These are phyloP conservation scores for Orestias chungarensis DNA, from an alignment of 2,797 vertebrate species.

Conservation along the genomic window DNA sequence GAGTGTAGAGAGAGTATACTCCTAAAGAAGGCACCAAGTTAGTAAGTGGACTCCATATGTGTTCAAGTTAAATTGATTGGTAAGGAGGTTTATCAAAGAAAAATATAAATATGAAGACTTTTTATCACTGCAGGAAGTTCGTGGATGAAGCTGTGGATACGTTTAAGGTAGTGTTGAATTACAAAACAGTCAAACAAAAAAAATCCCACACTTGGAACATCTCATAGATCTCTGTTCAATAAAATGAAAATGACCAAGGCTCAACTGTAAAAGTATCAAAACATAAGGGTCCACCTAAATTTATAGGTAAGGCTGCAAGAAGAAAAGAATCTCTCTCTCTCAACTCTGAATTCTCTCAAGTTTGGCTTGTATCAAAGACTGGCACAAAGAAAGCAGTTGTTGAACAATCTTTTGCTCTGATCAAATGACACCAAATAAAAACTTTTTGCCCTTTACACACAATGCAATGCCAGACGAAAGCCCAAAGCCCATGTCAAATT, in stretches of 20 bases:
- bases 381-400: neutral
- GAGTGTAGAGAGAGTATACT: too few relatives aligned
- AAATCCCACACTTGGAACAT: neutral
- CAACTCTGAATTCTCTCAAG: too few relatives aligned
- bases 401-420: neutral
- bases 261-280: neutral
- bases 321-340: too few relatives aligned
- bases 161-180: neutral
- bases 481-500: neutral
- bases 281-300: neutral
- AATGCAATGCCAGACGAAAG: neutral
- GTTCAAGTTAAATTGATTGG: neutral
- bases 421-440: neutral
- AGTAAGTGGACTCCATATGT: neutral
- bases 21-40: neutral
- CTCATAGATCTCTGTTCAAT: neutral
- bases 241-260: too few relatives aligned
- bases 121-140: neutral
- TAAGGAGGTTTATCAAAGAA: neutral
- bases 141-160: neutral
- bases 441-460: neutral
- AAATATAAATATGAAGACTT: neutral
- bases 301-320: neutral
- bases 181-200: neutral
- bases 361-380: neutral